Evolutionary conservation across 2,113 vertebrate species (phyloP), one percentile per base, ranked within the genome.

Genomic region (Rhinopomastus cyanomelas): DNA sequence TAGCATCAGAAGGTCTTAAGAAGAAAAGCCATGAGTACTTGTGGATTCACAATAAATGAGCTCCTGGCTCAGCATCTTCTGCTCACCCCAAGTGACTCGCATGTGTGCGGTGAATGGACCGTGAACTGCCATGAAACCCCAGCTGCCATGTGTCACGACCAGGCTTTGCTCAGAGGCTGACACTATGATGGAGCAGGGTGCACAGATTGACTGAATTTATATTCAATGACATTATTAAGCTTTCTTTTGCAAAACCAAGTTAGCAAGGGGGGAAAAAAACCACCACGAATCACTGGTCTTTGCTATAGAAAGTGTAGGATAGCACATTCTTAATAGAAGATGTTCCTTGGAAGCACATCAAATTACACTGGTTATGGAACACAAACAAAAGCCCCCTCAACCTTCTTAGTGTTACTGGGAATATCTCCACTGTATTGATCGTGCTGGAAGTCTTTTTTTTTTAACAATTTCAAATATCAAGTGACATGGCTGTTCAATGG

Each of bases 1-100:
- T 27, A 42, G 25, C 23, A 8, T 23, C 49, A 18, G 9, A 64
- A 66, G 55, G 29, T 53, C 23, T 11, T 30, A 46, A 48, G 29
- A 49, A 61, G 67, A 86, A 71, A 87, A 69, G 52, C 39, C 59
- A 26, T 4, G 18, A 78, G 39, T 77, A 75, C 82, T 91, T 72
- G 44, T 69, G 12, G 18, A 79, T 90, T 86, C 69, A 81, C 77
- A 91, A 90, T 48, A 71, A 93, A 83, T 29, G 48, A 88, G 49
- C 12, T 60, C 22, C 65, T 81, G 73, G 39, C 36, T 80, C 4
- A 0, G 42, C 12, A 12, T 71, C 81, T 87, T 87, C 78, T 87
- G 85, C 79, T 81, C 18, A 91, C 56, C 74, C 69, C 64, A 77
- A 46, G 2, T 13, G 78, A 59, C 6, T 65, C 44, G 36, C 36